Percentiles rank a stretch among this genome's conserved stretches.
These are phyloP conservation scores for Drosophila willistoni DNA, from an alignment of 1,140 invertebrate genomes.

Conservation along the genomic window DNA sequence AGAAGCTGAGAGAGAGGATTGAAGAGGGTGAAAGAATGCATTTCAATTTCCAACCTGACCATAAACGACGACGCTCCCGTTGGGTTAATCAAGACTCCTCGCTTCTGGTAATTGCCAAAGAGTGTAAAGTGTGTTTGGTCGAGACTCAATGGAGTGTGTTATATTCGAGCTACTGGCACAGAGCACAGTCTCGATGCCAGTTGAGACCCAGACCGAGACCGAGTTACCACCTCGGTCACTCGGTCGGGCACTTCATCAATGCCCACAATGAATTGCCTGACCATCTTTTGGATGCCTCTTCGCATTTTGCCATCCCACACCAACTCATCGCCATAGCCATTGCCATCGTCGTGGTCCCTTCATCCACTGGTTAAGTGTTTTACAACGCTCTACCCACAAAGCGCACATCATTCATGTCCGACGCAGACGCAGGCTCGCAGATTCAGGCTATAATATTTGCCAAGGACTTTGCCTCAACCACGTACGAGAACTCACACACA, in stretches of 20 bases:
- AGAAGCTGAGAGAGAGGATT: neutral
- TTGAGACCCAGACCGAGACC: neutral
- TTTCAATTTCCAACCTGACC: slow-evolving; percentile 64
- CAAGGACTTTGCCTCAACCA: slow-evolving; percentile 53
- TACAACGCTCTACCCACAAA: slow-evolving; percentile 72
- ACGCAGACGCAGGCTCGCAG: slow-evolving; percentile 38
- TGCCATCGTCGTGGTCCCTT: slow-evolving; percentile 21
- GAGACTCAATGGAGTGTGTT: slow-evolving; percentile 76
- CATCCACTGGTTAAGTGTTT: slow-evolving; percentile 66
- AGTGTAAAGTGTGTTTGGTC: slow-evolving; percentile 76
- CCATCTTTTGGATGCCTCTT: slow-evolving; percentile 6
- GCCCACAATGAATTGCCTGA: slow-evolving; percentile 14
- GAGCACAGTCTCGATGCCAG: slow-evolving; percentile 15
- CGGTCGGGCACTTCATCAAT: slow-evolving; percentile 54
- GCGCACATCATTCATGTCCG: slow-evolving; percentile 77
- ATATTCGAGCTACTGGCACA: slow-evolving; percentile 44
- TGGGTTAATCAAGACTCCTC: slow-evolving; percentile 75
- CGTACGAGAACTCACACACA: slow-evolving; percentile 33
- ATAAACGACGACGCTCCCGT: slow-evolving; percentile 36
- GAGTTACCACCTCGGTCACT: slow-evolving; percentile 7
- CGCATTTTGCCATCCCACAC: neutral
- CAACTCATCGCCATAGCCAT: neutral
- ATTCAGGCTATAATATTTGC: slow-evolving; percentile 67
- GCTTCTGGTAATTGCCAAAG: slow-evolving; percentile 70
- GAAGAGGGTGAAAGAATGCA: slow-evolving; percentile 49